Evolutionary conservation across 2,113 vertebrate species (phyloP), one percentile per base, ranked within the genome.

Genomic region (Ochotona princeps): DNA sequence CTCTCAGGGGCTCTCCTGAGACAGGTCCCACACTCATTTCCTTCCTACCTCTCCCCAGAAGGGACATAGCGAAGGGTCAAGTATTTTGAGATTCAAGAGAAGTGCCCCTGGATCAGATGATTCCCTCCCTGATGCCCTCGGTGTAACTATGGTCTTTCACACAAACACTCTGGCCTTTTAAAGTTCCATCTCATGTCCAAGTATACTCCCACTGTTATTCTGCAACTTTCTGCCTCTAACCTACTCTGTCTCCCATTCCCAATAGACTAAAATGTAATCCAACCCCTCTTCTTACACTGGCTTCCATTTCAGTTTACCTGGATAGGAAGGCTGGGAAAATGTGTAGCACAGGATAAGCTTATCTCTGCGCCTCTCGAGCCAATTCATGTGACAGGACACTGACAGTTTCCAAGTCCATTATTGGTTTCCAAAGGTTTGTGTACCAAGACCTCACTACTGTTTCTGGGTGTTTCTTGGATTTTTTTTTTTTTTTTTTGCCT

Each of bases 351-450:
- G 38, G 21, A 84, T 32, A 67, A 20, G 87, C 51, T 92, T 44
- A 12, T 32, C 25, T 61, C 44, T 65, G 7, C 18, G 8, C n/a
- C 78, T 73, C 83, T 80, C 57, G 35, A 74, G 38, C 44, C 13
- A 44, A 74, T 44, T 51, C 66, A 7, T 4, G 63, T 75, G n/a
- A 47, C 11, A 79, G n/a, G 17, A 85, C 0, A 7, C 0, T 35
- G 74, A 85, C 60, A 91, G 30, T 30, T 74, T 67, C 18, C 49
- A 87, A 91, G 76, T 9, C 12, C 49, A 87, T 6, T 65, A 82
- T 81, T 82, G 32, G 61, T 63, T 92, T 95, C 25, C 75, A 86
- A 83, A 83, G 61, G 32, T 80, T 57, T 89, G 49, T 66, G 79
- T 82, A 96, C 66, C 65, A 79, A 89, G 67, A 83, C 28, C 69